Base-by-base conservation (phyloP, 2,113 vertebrate genomes). In the Gavialis gangeticus region DNA sequence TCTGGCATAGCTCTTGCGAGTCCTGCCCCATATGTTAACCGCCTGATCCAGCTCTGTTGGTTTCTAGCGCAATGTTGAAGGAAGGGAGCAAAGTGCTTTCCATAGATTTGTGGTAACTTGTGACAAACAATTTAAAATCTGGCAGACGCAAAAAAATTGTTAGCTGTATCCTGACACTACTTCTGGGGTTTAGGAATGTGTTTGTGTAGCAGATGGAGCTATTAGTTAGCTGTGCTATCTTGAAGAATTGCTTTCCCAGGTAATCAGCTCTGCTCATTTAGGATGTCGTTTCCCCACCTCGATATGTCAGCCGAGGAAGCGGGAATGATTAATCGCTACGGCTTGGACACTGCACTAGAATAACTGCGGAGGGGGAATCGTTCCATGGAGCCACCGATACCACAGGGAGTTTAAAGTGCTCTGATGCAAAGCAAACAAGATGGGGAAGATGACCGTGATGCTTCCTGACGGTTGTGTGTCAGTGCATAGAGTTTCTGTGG, bases 221-320 rank as follows among this genome's bases (percentile, higher is more conserved):
- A 97, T 98, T 97, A 97, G 97, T 97, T 97, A 97, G 98, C 97
- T 58, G 97, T 93, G 97, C 97, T 98, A 88, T 98, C 98, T 97
- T 98, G 97, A 98, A 98, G 96, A 98, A 98, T 98, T 98, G 98
- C 98, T 98, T 99, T 99, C 98, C 98, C 98, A 98, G 98, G 98
- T 98, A 98, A 99, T 98, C 98, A 98, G 98, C 98, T 97, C 96
- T 97, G 97, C 98, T 98, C 98, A 97, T 98, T 98, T 98, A 97
- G 97, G 97, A 97, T 98, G 97, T 98, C 96, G 95, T 98, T 98
- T 97, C 96, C 97, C 98, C 95, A 97, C 97, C 97, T 97, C 95
- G 77, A 90, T 92, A 83, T 98, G 98, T 98, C 98, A 98, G 96
- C 94, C 91, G 71, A 55, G 97, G 98, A 97, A 97, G 97, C 96